These are phyloP conservation scores for Metaphire vulgaris DNA, from an alignment of 1,140 invertebrate species.

Conservation along the genomic window DNA sequence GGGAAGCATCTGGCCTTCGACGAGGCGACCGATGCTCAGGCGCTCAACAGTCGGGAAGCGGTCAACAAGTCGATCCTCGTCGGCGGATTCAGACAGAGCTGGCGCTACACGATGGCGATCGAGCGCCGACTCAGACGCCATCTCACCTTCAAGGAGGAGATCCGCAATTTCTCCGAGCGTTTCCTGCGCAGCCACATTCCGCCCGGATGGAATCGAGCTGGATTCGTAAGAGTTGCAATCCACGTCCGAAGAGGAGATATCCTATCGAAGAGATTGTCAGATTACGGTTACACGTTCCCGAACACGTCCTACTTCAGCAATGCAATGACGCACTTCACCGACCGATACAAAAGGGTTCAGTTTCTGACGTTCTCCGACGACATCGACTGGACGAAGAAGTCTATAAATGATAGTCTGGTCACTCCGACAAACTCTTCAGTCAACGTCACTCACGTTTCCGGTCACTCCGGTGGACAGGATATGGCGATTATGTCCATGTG, in stretches of 20 bases:
- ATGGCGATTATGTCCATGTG: constrained; percentile 38
- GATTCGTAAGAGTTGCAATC: constrained; percentile 23
- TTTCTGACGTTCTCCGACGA: constrained; percentile 14
- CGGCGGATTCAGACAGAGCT: constrained; percentile 17
- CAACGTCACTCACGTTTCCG: not conserved
- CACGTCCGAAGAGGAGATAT: constrained; percentile 27
- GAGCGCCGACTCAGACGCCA: constrained; percentile 3
- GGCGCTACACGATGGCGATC: constrained; percentile 7
- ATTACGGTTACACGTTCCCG: constrained; percentile 19
- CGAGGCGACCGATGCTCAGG: not conserved
- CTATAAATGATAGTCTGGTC: not conserved
- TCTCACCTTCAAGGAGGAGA: constrained; percentile 12
- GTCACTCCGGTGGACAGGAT: constrained; percentile 26
- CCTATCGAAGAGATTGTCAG: not conserved
- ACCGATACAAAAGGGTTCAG: constrained; percentile 6
- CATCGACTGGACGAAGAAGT: not conserved
- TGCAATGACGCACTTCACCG: constrained; percentile 16
- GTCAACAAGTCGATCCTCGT: constrained; percentile 11
- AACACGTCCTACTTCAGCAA: constrained; percentile 15
- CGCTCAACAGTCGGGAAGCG: not conserved
- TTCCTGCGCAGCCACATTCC: constrained; percentile 9
- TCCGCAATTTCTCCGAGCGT: not conserved
- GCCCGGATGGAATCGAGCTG: not conserved
- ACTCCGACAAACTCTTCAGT: not conserved
- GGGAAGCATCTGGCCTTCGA: not conserved